Evolutionary conservation across 2,888 invertebrate species (phyloP), one percentile per base, ranked within the genome.

Genomic region (Sisyra terminalis): DNA sequence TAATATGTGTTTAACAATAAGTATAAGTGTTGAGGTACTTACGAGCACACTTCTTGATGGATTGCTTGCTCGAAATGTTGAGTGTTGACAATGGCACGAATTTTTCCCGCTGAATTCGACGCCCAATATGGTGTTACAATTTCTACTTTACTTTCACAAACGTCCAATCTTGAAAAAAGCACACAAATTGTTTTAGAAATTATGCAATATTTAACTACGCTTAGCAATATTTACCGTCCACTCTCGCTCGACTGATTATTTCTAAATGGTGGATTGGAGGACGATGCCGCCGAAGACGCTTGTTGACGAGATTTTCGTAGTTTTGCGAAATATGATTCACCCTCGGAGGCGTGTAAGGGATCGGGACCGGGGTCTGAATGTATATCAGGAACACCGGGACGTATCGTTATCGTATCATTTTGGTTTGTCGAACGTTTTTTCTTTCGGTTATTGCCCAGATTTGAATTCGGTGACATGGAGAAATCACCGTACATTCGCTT

Each of bases 41-140:
- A 89, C 88, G 86, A 78, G 74, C 90, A 92, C 46, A 89, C 83
- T 72, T 92, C 90, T 60, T 90, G 90, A 58, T 92, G 90, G 54
- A 92, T 89, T 40, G 90, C 90, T 61, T 92, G 90, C 57, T 90
- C 90, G 56, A 92, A 89, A 63, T 90, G 89, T 65, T 89, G 88
- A 8, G 89, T 92, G 60, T 92, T 92, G 40, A 92, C 90, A 48
- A 92, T 86, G 24, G 90, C 90, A 42, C 90, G 71, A 44, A 89
- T 75, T 65, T 90, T 89, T 42, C 88, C 86, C 13, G 87, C 88
- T 1, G 89, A 89, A 62, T 90, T 92, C 13, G 87, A 79, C 5
- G 90, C 90, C 90, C 90, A 92, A 57, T 89, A 92, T 0, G 92
- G 92, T 3, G 90, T 92, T 46, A 88, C 82, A 53, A 92, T 88